Evolutionary conservation across 92 coral and sea anemone genomes (phyloP), one percentile per base, ranked within the genome.

Genomic region (Ricordea florida): DNA sequence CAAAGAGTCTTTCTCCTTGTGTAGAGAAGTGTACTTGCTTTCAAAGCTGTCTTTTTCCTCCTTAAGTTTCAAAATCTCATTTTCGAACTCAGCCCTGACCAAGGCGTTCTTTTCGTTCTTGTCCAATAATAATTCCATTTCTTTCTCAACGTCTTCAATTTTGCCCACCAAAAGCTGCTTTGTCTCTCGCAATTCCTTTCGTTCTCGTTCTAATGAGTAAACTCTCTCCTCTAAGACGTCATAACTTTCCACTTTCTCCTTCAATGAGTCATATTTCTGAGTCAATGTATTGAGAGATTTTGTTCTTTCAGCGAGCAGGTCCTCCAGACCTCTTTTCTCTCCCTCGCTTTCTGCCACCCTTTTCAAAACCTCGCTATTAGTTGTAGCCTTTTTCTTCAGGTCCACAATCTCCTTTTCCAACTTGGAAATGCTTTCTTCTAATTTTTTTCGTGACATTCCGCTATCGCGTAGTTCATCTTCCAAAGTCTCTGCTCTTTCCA

Each of bases 181-280:
- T 14, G 56, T 52, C 6, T 57, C 64, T 15, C 62, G 47, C 13
- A 64, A 37, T 5, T 78, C 91, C 52, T 86, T 92, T 70, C 87
- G 86, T 57, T 96, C 99, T 49, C 94, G 70, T 64, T 92, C 97
- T 40, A 86, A 79, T 6, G 72, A 80, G 60, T 82, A 86, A 48
- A 92, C 80, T 44, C 92, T 96, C 38, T 96, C 97, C 46, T 96
- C 99, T 3, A 96, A 75, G 1, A 76, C 69, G 40, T 96, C 97
- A 53, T 85, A 92, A 29, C 85, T 81, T 1, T 84, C 96, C 43
- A 93, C 59, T 71, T 69, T 96, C 18, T 69, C 87, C 32, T 79
- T 80, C 11, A 92, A 35, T 20, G 80, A 75, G 22, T 65, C 65
- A 61, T 81, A 96, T 41, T 73, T 82, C 4, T 83, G 81, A 33